Evolutionary conservation across 2,797 vertebrate genomes (phyloP), one percentile per base, ranked within the genome.

Genomic region (Melanogrammus aeglefinus): DNA sequence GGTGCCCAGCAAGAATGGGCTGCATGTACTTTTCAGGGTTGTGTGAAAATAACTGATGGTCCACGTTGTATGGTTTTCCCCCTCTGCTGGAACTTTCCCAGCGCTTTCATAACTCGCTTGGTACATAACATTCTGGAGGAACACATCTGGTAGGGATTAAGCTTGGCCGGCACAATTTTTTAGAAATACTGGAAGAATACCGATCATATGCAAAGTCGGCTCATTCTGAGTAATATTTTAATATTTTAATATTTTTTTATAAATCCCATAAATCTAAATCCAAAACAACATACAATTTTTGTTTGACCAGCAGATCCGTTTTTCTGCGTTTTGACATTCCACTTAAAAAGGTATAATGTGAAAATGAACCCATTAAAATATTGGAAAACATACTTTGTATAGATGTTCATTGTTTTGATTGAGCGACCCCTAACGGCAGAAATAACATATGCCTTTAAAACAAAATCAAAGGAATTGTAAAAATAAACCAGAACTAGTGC

Each of bases 111-210:
- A 71, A 29, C 69, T 33, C 69, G 27, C 1, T 71, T 16, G 31
- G 14, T 29, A 71, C 69, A 71, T 29, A 71, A 33, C 27, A 71
- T 71, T 33, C 27, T 71, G 31, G 12, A 13, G 31, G 29, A 71
- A 71, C 69, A 71, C 69, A 71, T 71, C 69, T 71, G 69, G 29
- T 31, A 31, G 69, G 16, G 69, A 33, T 71, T 71, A 29, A 13
- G 29, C 14, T 7, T 33, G 27, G 69, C 27, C 29, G 29, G 12
- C 57, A 21, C 57, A 24, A 10, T 24, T 10, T 10, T 6, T 63
- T n/a, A 63, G 57, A 24, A 63, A 63, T 63, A 24, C 57, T n/a
- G 57, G 57, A 63, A 24, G n/a, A 63, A 63, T 63, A 63, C 57
- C 69, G 1, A 71, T 71, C 10, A 33, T 24, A 71, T 13, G 31